These are phyloP conservation scores for Pipistrellus pygmaeus DNA, from an alignment of 2,797 vertebrate genomes.

Conservation along the genomic window DNA sequence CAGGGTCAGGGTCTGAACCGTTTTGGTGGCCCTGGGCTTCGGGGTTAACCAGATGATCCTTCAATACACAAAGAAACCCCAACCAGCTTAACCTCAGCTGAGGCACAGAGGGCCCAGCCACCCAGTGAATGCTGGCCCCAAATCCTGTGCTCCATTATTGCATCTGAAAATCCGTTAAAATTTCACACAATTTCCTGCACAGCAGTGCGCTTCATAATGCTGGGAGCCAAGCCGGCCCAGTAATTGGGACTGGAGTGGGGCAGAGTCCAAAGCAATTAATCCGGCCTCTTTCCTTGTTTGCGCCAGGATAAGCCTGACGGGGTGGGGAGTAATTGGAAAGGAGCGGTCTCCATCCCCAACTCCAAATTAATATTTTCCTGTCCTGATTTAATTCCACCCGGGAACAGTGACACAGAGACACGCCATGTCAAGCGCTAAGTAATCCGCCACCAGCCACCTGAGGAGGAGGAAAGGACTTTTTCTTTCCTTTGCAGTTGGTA, in stretches of 20 bases:
- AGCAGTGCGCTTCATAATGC: constrained; percentile 96
- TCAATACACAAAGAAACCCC: constrained; percentile 88
- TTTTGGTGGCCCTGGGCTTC: constrained; percentile 77
- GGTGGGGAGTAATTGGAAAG: constrained; percentile 98
- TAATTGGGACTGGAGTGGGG: constrained; percentile 99
- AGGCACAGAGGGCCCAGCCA: constrained; percentile 83
- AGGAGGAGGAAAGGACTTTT: constrained; percentile 82
- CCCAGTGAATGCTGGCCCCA: constrained; percentile 85
- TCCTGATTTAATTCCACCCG: constrained; percentile 92
- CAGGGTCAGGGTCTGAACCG: not conserved
- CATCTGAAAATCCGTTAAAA: constrained; percentile 94
- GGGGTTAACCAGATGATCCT: constrained; percentile 90
- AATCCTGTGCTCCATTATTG: constrained; percentile 91
- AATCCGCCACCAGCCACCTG: constrained; percentile 89
- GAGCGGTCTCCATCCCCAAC: constrained; percentile 95
- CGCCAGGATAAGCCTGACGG: constrained; percentile 95
- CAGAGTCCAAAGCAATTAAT: constrained; percentile 99
- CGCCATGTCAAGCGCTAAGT: constrained; percentile 91
- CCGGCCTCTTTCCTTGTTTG: constrained; percentile 98
- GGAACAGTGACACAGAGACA: constrained; percentile 91
- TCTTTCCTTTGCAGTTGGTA: constrained; percentile 41
- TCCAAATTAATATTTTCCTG: constrained; percentile 99
- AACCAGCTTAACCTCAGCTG: constrained; percentile 88
- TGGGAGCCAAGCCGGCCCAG: constrained; percentile 98
- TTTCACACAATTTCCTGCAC: constrained; percentile 99